These are phyloP conservation scores for Leucoma salicis DNA, from an alignment of 2,888 invertebrate genomes.

Conservation along the genomic window DNA sequence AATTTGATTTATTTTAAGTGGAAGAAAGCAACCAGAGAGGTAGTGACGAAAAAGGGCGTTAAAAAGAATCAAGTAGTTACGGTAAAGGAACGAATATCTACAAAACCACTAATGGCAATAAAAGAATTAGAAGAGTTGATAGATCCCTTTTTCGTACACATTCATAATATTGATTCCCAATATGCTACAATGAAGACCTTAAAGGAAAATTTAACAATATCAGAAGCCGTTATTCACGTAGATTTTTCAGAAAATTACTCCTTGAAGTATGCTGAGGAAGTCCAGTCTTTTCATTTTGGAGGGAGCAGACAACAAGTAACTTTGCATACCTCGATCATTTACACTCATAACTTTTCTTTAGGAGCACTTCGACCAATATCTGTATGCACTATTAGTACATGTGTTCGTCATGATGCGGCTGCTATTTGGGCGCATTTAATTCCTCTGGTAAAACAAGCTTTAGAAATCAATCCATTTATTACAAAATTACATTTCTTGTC, in stretches of 20 bases:
- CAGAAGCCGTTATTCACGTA: constrained; percentile 4
- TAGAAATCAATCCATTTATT: too few relatives aligned
- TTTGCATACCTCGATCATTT: constrained; percentile 25
- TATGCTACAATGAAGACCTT: background rate
- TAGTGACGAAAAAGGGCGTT: background rate
- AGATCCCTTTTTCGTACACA: background rate
- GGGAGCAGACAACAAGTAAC: constrained; percentile 24
- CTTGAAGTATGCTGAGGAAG: constrained; percentile 7
- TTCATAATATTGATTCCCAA: background rate
- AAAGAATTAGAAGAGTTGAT: background rate
- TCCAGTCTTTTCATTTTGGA: constrained; percentile 23
- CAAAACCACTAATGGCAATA: constrained; percentile 1
- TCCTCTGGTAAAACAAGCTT: too few relatives aligned
- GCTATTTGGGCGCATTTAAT: too few relatives aligned
- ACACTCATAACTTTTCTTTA: constrained; percentile 15
- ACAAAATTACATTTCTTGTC: too few relatives aligned
- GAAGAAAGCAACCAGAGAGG: background rate
- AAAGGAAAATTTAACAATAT: constrained; percentile 1
- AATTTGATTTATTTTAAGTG: constrained; percentile 1
- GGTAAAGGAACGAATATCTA: background rate
- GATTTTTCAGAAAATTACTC: constrained; percentile 9
- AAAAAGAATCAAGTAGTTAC: constrained; percentile 2
- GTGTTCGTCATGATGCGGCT: too few relatives aligned
- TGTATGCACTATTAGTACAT: constrained; percentile 3
- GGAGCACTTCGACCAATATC: constrained; percentile 14